Base-by-base conservation (phyloP, 2,888 invertebrate genomes). In the Oeneis ivallda region DNA sequence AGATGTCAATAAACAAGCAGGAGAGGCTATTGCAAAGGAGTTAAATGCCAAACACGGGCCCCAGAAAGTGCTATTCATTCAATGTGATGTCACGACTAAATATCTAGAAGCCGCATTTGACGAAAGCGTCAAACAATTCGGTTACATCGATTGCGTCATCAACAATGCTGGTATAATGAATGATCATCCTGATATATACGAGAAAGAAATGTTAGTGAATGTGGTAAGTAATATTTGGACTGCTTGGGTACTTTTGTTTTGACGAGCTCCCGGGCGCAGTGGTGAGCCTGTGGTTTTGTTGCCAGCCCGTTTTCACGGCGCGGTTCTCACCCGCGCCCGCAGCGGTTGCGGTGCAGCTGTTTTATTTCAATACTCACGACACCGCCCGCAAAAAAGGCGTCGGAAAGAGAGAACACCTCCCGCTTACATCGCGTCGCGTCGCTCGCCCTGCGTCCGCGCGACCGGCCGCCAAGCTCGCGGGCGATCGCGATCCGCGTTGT, bases 91-190 rank as follows among this genome's bases (percentile, higher is more conserved):
- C 17, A 76, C 80, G 0, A 74, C 75, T 13, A 76, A 79, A 1
- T 78, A 79, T 19, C 64, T 74, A 11, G 66, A 74, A 5, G 43
- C 62, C 19, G 71, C 74, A 0, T 74, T 71, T 52, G 71, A 74
- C 19, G 72, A 66, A 43, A 77, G 83, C 0, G 19, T 78, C 0
- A 76, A 82, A 8, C 75, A 81, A 45, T 75, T 76, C 53, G 84
- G 78, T 1, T 82, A 84, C 49, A 83, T 89, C 2, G 89, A 89
- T 66, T 79, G 85, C 2, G 84, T 89, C 0, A 73, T 89, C 9
- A 89, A 89, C 68, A 83, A 83, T 64, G 89, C 89, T 57, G 89
- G 85, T 2, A 80, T 88, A 8, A 80, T 89, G 82, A 87, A 87
- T 41, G 89, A 90, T 60, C 77, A 77, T 37, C 81, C 78, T 5